Percentiles rank a stretch among this genome's conserved stretches.
These are phyloP conservation scores for Dendropsophus ebraccatus DNA, from an alignment of 2,113 vertebrate genomes.

Conservation along the genomic window DNA sequence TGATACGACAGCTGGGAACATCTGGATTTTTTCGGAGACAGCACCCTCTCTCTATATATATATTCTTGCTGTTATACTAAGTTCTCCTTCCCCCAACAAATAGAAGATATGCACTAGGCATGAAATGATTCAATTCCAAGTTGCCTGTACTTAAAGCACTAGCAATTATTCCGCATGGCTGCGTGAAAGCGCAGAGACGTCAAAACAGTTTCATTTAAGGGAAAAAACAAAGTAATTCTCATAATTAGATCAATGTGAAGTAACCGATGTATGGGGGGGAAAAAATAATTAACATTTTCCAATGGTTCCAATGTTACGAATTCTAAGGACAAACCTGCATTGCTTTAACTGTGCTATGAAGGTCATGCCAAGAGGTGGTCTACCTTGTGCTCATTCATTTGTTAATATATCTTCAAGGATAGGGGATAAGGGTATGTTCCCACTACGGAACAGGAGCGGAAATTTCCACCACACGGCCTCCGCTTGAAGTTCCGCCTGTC, in stretches of 20 bases:
- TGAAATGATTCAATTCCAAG: constrained; percentile 34
- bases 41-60: neutral
- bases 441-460: too few relatives aligned
- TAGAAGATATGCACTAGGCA: constrained; percentile 23
- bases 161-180: constrained; percentile 45
- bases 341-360: too few relatives aligned
- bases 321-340: neutral
- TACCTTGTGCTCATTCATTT: too few relatives aligned
- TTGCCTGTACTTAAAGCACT: constrained; percentile 6
- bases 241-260: neutral
- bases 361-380: neutral
- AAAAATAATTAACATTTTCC: neutral
- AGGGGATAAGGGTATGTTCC: too few relatives aligned
- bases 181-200: neutral
- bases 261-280: neutral
- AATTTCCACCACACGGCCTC: too few relatives aligned
- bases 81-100: neutral
- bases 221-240: constrained; percentile 13
- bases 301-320: neutral
- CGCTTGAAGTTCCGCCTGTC: too few relatives aligned
- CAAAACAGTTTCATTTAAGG: neutral
- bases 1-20: neutral
- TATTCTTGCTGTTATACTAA: neutral
- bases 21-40: neutral
- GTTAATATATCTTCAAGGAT: too few relatives aligned